Percentiles rank a stretch among this genome's conserved stretches.
Conservation (phyloP, 1,140 invertebrate species). For the Scaptomyza montana region DNA sequence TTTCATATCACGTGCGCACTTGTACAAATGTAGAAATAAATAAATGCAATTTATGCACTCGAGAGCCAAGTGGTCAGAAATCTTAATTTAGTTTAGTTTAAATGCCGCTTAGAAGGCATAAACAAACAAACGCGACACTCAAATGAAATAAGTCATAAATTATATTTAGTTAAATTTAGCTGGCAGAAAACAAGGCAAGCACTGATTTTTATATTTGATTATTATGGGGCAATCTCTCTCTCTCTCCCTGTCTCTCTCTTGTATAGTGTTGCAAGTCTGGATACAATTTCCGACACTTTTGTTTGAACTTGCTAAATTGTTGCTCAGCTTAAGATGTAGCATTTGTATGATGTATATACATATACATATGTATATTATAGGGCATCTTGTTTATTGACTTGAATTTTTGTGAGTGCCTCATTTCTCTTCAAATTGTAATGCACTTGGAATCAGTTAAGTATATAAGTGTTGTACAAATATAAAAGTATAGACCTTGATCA, state of each 20-base stretch:
- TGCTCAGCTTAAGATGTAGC: constrained; percentile 9
- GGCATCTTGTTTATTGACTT: constrained; percentile 39
- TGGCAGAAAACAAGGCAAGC: constrained; percentile 49
- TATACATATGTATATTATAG: constrained; percentile 10
- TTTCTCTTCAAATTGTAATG: constrained; percentile 33
- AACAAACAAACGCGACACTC: background rate
- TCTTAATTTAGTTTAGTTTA: constrained; percentile 78
- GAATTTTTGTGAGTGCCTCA: constrained; percentile 18
- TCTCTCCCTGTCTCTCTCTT: background rate
- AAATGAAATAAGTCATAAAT: constrained; percentile 65
- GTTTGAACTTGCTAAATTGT: constrained; percentile 49
- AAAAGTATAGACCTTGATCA: constrained; percentile 3
- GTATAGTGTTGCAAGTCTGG: background rate
- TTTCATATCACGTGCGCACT: constrained; percentile 48
- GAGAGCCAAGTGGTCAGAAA: constrained; percentile 68
- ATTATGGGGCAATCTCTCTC: constrained; percentile 19
- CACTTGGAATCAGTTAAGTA: constrained; percentile 9
- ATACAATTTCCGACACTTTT: constrained; percentile 15
- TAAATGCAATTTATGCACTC: constrained; percentile 74
- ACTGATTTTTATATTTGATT: constrained; percentile 42
- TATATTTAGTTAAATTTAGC: constrained; percentile 75
- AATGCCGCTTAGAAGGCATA: constrained; percentile 39
- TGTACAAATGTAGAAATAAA: background rate
- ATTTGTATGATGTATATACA: constrained; percentile 6
- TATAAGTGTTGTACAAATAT: too few relatives aligned